Evolutionary conservation across 2,113 vertebrate genomes (phyloP).

Genomic region (Halichoeres trimaculatus): DNA sequence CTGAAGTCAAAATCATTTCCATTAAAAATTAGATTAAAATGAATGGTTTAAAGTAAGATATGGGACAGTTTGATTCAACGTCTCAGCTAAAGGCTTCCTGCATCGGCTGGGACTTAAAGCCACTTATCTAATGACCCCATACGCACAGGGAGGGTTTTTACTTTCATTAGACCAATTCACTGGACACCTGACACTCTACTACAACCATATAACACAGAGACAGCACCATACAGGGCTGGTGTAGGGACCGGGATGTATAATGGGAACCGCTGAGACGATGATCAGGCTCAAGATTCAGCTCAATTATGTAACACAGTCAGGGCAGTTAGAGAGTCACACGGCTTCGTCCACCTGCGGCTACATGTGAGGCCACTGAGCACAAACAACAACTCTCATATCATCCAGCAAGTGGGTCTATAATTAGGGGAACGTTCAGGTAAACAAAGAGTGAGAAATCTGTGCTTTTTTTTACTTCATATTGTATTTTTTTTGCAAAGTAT

Average conservation of each 20-base stretch:
- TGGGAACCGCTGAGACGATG: constrained; percentile 8
- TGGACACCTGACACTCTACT: constrained; percentile 51
- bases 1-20: too few species aligned
- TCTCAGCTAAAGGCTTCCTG: constrained; percentile 12
- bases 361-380: not conserved
- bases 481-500: too few species aligned
- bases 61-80: constrained; percentile 19
- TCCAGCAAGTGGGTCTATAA: too few species aligned
- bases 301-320: constrained; percentile 30
- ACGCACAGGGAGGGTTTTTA: constrained; percentile 43
- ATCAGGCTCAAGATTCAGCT: constrained; percentile 15
- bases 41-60: not conserved
- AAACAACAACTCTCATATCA: not conserved
- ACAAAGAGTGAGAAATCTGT: too few species aligned
- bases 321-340: not conserved
- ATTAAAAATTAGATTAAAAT: too few species aligned
- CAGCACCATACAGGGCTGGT: not conserved
- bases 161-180: constrained; percentile 60
- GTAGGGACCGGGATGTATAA: constrained; percentile 16
- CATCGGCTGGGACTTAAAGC: not conserved
- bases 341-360: constrained; percentile 12
- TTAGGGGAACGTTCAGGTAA: too few species aligned
- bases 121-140: constrained; percentile 49
- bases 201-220: constrained; percentile 36
- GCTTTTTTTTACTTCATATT: too few species aligned